Evolutionary conservation across 1,140 invertebrate species (phyloP), one percentile per base, ranked within the genome.

Genomic region (Diploscapter pachys): DNA sequence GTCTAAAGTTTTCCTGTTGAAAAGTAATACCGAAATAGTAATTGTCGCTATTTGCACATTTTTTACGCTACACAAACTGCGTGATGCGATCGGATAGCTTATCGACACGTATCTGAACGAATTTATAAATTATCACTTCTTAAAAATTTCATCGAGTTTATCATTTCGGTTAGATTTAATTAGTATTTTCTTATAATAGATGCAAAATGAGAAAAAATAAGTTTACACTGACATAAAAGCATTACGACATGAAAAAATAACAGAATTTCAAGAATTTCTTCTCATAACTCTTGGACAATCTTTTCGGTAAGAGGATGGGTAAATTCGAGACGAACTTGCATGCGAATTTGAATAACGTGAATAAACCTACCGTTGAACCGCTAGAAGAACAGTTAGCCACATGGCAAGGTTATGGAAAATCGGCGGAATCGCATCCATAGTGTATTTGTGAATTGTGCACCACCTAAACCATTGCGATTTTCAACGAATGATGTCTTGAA

Each of bases 381-480:
- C 83, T 9, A 85, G 75, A 4, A 85, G 73, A 6, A 85, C 83
- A 13, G 84, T 85, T 9, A 85, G 68, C 83, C 83, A 85, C 82
- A 85, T 86, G 11, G 83, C 83, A 50, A 81, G 72, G 64, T 81
- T 74, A 71, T 81, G 76, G 55, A 68, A 79, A 68, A 74, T 61
- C 4, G 72, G 71, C 13, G 83, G 83, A 61, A 85, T 63, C 4
- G 80, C 83, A 53, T 85, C 83, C 84, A 86, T 86, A 54, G 67
- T 75, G 64, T 83, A 84, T 65, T 85, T 85, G 70, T 83, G 80
- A 53, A 83, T 66, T 56, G 84, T 80, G 61, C 83, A 85, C 83
- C 83, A 85, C 84, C 84, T 85, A 59, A 82, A 31, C 31, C 31
- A 31, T 31, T 31, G 31, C 31, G 31, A 31, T 31, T 31, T 31